A percentile compares a stretch with the other conserved stretches of the same genome.
These are phyloP conservation scores for Nothocercus nigrocapillus DNA, from an alignment of 2,113 vertebrate genomes.

Conservation along the genomic window DNA sequence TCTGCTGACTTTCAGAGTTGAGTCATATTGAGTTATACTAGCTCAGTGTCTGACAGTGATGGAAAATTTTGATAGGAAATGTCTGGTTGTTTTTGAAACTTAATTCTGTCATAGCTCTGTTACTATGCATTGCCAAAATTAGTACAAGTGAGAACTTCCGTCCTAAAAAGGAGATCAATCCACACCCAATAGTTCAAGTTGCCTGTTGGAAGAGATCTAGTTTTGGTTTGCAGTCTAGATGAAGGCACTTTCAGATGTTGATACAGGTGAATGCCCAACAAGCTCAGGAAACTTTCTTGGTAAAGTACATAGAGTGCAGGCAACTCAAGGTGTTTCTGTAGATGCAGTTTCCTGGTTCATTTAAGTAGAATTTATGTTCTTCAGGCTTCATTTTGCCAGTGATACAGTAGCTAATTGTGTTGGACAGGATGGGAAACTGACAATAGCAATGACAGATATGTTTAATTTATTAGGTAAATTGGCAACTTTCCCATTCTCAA, in stretches of 20 bases:
- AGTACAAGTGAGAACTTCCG: background rate
- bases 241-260: rapidly evolving
- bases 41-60: background rate
- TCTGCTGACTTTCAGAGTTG: background rate
- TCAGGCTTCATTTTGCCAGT: background rate
- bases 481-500: background rate
- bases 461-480: background rate
- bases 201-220: background rate
- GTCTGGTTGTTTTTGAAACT: background rate
- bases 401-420: background rate
- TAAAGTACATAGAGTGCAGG: background rate
- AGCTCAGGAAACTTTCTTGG: background rate
- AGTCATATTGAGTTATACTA: background rate
- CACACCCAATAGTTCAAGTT: background rate
- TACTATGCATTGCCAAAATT: background rate
- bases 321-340: background rate
- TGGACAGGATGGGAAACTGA: background rate
- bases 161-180: background rate
- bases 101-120: background rate
- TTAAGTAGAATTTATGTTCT: background rate
- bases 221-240: background rate
- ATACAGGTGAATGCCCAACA: background rate
- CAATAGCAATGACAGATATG: background rate
- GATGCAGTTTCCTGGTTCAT: background rate
- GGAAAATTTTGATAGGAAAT: background rate